phyloP scores from a whole-genome alignment of 2,888 invertebrate genomes.

The Caenorhabditis zanzibari region DNA sequence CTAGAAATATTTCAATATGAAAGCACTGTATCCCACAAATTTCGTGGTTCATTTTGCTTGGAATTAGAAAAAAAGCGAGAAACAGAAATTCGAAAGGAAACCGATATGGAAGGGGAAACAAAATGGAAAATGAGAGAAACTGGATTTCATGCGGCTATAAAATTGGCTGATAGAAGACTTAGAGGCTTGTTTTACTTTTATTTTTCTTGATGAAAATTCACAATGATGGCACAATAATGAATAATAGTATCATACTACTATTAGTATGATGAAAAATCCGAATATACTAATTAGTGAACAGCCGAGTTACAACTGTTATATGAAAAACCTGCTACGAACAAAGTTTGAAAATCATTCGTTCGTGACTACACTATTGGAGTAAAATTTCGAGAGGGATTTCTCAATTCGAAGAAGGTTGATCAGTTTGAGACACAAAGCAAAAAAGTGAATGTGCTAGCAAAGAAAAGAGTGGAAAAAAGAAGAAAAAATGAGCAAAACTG shows the following conservation, averaged over 20 bases:
- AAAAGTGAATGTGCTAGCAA: conserved; percentile 38
- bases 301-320: no score
- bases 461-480: conserved; percentile 63
- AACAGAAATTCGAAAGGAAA: conserved; percentile 42
- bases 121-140: conserved; percentile 35
- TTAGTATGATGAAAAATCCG: no score
- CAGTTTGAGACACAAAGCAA: conserved; percentile 8
- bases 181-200: conserved; percentile 24
- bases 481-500: conserved; percentile 65
- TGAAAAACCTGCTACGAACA: background rate
- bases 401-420: conserved; percentile 14
- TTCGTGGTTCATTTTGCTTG: no score
- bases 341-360: background rate
- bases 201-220: conserved; percentile 3
- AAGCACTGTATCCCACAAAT: no score
- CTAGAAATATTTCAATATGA: no score
- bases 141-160: conserved; percentile 50
- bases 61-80: background rate
- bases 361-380: no score
- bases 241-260: no score
- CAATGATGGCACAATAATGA: background rate
- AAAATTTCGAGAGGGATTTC: no score
- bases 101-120: conserved; percentile 12
- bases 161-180: conserved; percentile 45
- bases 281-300: no score